Evolutionary conservation across 1,140 invertebrate species (phyloP).

Genomic region (Platyura marginata): DNA sequence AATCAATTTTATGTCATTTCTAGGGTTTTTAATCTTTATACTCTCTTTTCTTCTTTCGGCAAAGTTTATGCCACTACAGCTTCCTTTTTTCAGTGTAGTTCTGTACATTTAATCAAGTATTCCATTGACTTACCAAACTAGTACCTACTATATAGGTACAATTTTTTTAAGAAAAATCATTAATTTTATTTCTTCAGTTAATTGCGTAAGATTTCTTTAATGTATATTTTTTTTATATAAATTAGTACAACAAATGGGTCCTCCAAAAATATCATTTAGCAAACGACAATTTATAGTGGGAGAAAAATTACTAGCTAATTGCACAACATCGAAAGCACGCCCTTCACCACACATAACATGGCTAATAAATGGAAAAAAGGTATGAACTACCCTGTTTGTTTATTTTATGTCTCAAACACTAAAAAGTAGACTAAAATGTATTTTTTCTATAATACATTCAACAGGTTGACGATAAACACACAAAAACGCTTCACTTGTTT

Average conservation of each 20-base stretch:
- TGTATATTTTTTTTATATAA: conserved; percentile 5
- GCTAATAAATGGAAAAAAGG: conserved; percentile 65
- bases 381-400: conserved; percentile 16
- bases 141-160: background rate
- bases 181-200: background rate
- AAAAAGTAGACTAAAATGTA: background rate
- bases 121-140: background rate
- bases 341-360: conserved; percentile 64
- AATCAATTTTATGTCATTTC: too few species aligned
- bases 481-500: conserved; percentile 21
- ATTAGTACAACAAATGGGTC: conserved; percentile 44
- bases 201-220: too few species aligned
- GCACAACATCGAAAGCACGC: conserved; percentile 49
- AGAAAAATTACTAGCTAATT: conserved; percentile 54
- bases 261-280: conserved; percentile 51
- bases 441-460: background rate
- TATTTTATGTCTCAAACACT: background rate
- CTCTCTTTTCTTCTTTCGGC: background rate
- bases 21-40: too few species aligned
- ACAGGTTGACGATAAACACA: conserved; percentile 22
- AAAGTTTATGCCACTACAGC: background rate
- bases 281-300: conserved; percentile 44
- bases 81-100: background rate
- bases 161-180: conserved; percentile 1
- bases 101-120: background rate